Percentiles rank a stretch among this genome's conserved stretches.
Conservation (phyloP, 2,888 invertebrate genomes). For the Agrilus mali region DNA sequence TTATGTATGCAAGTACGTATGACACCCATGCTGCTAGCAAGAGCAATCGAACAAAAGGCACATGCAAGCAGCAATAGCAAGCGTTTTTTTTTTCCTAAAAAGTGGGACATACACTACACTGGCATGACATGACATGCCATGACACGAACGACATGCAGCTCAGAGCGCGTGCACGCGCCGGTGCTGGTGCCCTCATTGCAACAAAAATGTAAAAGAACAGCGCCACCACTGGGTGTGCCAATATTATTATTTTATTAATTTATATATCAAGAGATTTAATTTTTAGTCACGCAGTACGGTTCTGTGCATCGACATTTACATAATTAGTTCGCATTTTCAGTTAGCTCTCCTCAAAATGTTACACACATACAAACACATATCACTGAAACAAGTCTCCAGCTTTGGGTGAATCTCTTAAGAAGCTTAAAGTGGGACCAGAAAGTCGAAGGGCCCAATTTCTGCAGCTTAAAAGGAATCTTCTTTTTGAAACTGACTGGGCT, state of each 20-base stretch:
- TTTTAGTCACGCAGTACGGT: neutral
- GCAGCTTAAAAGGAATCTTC: too few relatives aligned
- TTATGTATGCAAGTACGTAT: too few relatives aligned
- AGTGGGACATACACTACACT: constrained; percentile 14
- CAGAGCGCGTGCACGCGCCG: constrained; percentile 30
- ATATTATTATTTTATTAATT: neutral
- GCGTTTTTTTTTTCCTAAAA: neutral
- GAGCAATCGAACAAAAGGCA: constrained; percentile 12
- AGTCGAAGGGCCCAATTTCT: too few relatives aligned
- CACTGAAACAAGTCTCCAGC: too few relatives aligned
- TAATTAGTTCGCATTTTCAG: too few relatives aligned
- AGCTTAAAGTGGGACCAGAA: too few relatives aligned
- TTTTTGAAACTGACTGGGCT: too few relatives aligned
- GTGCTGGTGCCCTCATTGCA: constrained; percentile 36
- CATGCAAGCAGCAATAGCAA: constrained; percentile 14
- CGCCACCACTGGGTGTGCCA: neutral
- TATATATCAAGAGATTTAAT: neutral
- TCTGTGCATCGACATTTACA: too few relatives aligned
- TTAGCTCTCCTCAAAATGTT: too few relatives aligned
- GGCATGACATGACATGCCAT: constrained; percentile 18
- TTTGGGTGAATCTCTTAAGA: too few relatives aligned
- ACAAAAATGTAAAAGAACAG: constrained; percentile 12
- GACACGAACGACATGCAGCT: constrained; percentile 20
- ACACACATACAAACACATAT: too few relatives aligned
- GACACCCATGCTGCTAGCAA: neutral